These are phyloP conservation scores for Elmis aenea DNA, from an alignment of 2,888 invertebrate species.

Conservation along the genomic window DNA sequence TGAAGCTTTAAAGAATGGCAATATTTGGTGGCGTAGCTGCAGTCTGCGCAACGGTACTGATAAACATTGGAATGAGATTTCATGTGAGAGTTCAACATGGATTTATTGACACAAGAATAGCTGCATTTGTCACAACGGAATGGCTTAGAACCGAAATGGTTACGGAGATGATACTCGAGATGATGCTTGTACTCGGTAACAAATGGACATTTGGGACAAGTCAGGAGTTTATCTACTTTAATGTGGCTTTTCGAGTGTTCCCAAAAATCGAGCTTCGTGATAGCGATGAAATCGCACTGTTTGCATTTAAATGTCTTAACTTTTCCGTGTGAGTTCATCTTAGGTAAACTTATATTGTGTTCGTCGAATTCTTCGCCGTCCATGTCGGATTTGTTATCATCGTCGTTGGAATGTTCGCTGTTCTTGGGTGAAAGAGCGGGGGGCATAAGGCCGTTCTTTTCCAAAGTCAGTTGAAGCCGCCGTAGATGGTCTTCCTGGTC, in stretches of 20 bases:
- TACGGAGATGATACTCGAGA: conserved; percentile 91
- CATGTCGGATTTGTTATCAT: conserved; percentile 49
- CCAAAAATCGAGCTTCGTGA: conserved; percentile 92
- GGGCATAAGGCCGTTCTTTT: conserved; percentile 31
- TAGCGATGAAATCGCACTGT: conserved; percentile 79
- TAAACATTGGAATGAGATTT: conserved; percentile 93
- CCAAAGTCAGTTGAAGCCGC: conserved; percentile 40
- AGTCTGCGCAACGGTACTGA: conserved; percentile 89
- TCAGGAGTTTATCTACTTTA: conserved; percentile 84
- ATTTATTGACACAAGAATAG: conserved; percentile 94
- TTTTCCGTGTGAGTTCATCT: conserved; percentile 75
- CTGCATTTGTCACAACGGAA: conserved; percentile 87
- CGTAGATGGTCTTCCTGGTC: conserved; percentile 36
- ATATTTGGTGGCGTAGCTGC: conserved; percentile 95
- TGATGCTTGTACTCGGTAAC: conserved; percentile 99
- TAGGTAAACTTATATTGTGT: conserved; percentile 56
- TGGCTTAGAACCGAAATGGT: conserved; percentile 93
- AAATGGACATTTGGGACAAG: conserved; percentile 91
- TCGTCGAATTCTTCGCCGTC: conserved; percentile 54
- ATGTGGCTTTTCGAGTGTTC: conserved; percentile 87
- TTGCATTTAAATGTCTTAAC: conserved; percentile 90
- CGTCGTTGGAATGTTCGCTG: conserved; percentile 43
- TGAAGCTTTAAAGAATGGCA: conserved; percentile 96
- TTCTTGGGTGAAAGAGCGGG: conserved; percentile 28
- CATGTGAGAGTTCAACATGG: conserved; percentile 97